These are phyloP conservation scores for Lithosia quadra DNA, from an alignment of 2,888 invertebrate genomes.

Conservation along the genomic window DNA sequence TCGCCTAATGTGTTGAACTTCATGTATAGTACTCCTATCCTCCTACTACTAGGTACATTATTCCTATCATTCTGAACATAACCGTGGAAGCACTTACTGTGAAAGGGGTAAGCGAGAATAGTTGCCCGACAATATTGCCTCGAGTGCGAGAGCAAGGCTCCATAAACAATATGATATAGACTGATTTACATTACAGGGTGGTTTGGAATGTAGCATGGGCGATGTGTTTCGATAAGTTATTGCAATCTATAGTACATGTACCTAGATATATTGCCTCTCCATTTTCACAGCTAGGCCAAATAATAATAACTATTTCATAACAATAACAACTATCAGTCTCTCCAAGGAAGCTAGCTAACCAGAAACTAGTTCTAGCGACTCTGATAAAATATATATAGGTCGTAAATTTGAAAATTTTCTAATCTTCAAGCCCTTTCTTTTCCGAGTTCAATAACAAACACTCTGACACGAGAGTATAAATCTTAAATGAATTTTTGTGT, in stretches of 20 bases:
- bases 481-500: too few relatives aligned
- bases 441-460: too few relatives aligned
- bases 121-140: constrained; percentile 39
- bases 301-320: background rate
- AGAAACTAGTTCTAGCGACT: too few relatives aligned
- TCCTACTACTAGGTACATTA: background rate
- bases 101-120: constrained; percentile 38
- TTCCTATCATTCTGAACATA: background rate
- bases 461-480: too few relatives aligned
- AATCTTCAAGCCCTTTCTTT: too few relatives aligned
- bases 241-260: constrained; percentile 14
- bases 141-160: constrained; percentile 28
- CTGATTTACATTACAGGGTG: constrained; percentile 38
- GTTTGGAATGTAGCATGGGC: constrained; percentile 13
- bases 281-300: background rate
- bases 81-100: constrained; percentile 18
- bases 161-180: constrained; percentile 42
- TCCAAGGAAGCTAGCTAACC: too few relatives aligned
- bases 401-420: too few relatives aligned
- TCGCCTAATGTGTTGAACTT: background rate
- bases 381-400: too few relatives aligned
- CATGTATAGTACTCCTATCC: too few relatives aligned
- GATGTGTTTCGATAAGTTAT: constrained; percentile 25
- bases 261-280: constrained; percentile 1
- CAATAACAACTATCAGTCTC: background rate